These are phyloP conservation scores for Uria aalge DNA, from an alignment of 2,113 vertebrate species.

Conservation along the genomic window DNA sequence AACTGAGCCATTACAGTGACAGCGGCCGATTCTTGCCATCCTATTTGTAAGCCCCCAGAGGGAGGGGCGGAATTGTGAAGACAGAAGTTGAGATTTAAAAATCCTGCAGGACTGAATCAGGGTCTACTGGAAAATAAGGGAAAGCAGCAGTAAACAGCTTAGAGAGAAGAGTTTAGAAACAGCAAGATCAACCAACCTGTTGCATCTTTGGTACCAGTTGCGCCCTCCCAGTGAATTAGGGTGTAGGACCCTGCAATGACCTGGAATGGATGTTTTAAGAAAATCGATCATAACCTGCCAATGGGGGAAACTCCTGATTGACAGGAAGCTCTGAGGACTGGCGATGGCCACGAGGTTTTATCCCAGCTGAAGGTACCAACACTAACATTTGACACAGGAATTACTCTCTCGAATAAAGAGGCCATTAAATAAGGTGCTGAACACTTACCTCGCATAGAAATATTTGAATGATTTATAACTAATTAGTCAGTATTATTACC, in stretches of 20 bases:
- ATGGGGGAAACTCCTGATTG: not conserved
- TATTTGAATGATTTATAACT: slow-evolving; percentile 8
- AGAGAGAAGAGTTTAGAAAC: not conserved
- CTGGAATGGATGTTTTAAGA: not conserved
- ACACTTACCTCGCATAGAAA: not conserved
- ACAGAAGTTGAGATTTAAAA: not conserved
- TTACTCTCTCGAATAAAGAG: not conserved
- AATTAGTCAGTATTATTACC: not conserved
- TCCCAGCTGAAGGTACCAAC: not conserved
- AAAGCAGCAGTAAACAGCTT: not conserved
- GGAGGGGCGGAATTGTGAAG: not conserved
- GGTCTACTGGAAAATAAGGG: not conserved
- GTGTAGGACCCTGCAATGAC: not conserved
- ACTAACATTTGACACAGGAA: not conserved
- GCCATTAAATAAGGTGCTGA: not conserved
- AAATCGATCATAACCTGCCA: not conserved
- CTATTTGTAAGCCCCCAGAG: not conserved
- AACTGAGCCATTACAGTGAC: not conserved
- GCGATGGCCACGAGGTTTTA: not conserved
- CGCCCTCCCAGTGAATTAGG: not conserved
- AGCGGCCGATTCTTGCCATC: not conserved
- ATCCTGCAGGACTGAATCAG: not conserved
- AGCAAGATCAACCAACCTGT: accelerated
- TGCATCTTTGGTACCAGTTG: too few relatives aligned
- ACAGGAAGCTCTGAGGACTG: not conserved